phyloP scores from a whole-genome alignment of 2,113 vertebrate genomes.

The Podocnemis expansa region DNA sequence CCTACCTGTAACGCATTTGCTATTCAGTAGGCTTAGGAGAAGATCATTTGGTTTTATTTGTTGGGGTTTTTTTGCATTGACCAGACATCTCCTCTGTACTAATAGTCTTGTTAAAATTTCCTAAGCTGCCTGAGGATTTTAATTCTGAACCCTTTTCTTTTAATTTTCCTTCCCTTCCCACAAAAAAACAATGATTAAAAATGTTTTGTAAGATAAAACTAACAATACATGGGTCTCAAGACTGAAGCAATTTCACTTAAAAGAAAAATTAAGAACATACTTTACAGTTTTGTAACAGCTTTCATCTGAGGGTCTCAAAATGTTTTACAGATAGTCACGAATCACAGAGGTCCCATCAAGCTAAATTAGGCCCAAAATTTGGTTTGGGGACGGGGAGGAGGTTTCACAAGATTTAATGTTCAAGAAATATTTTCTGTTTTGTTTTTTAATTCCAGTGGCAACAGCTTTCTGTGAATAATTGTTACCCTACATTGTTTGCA shows the following conservation, averaged over 20 bases:
- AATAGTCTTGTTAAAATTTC: slow-evolving; percentile 13
- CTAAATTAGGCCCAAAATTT: background rate
- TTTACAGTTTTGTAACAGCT: background rate
- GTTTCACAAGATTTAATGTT: background rate
- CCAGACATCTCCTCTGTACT: slow-evolving; percentile 12
- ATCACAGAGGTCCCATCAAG: background rate
- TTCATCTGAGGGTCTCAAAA: background rate
- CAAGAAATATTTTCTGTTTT: background rate
- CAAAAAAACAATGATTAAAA: background rate
- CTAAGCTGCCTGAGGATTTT: slow-evolving; percentile 7
- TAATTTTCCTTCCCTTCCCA: background rate
- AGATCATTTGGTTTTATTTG: slow-evolving; percentile 3
- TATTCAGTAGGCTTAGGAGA: background rate
- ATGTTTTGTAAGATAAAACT: background rate
- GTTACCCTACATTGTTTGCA: background rate
- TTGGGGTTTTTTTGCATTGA: background rate
- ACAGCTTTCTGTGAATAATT: background rate
- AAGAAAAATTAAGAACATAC: slow-evolving; percentile 11
- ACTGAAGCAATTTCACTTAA: background rate
- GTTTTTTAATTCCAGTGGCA: background rate
- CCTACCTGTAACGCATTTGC: background rate
- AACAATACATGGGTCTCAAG: background rate
- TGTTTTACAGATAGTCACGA: background rate
- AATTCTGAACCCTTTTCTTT: background rate
- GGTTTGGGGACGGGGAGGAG: too few species aligned